phyloP scores from a whole-genome alignment of 2,797 vertebrate species.

The Eulemur mongoz region DNA sequence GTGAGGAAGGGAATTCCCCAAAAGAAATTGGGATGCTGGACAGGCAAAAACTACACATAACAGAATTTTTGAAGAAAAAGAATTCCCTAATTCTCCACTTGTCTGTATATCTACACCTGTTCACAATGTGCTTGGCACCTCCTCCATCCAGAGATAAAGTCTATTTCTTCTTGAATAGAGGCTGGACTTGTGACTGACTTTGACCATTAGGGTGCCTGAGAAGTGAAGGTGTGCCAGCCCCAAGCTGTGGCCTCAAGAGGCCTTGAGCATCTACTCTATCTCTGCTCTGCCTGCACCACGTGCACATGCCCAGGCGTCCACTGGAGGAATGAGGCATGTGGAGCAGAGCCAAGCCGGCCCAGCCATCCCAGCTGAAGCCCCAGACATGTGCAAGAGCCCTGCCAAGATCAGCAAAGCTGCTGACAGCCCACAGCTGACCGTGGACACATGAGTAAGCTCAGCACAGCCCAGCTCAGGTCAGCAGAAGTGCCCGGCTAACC shows the following conservation, averaged over 20 bases:
- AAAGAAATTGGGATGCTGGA: neutral
- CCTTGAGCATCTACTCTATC: neutral
- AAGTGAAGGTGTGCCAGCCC: neutral
- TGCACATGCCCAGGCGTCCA: neutral
- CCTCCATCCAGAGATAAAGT: neutral
- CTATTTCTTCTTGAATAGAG: neutral
- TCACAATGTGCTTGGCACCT: neutral
- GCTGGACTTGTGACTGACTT: neutral
- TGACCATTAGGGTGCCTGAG: neutral
- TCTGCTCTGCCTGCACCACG: neutral
- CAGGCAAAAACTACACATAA: neutral
- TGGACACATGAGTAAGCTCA: neutral
- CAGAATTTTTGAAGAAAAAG: neutral
- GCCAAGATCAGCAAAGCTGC: neutral
- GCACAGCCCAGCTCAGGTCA: neutral
- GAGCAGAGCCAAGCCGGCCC: neutral
- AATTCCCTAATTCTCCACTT: neutral
- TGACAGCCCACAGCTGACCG: neutral
- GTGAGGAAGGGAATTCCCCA: neutral
- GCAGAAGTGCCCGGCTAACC: neutral
- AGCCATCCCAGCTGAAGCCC: neutral
- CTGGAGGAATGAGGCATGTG: neutral
- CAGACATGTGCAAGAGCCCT: neutral
- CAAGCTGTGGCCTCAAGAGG: neutral
- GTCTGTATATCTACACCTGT: no score